These are phyloP conservation scores for human (Homo sapiens) DNA, from an alignment of 2,113 vertebrate genomes.

Conservation along the genomic window GRCh38 chr19:18756501-18757000, in stretches of 20 bases:
- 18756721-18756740: background rate
- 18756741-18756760: background rate
- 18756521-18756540: background rate
- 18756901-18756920: background rate
- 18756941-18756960: conserved; percentile 2
- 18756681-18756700: background rate
- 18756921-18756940: background rate
- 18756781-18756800: background rate
- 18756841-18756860: background rate
- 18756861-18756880: background rate
- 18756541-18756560: background rate
- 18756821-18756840: background rate
- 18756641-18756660: background rate
- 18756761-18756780: background rate
- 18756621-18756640: background rate
- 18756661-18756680: background rate
- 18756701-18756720: too few species aligned
- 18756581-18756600: background rate
- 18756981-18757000: background rate
- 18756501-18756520: too few species aligned
- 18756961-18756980: background rate
- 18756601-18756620: background rate
- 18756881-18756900: background rate
- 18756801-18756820: conserved; percentile 11
- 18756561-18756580: background rate